Evolutionary conservation across 2,797 vertebrate species (phyloP), one percentile per base, ranked within the genome.

Genomic region (Chiloscyllium punctatum): DNA sequence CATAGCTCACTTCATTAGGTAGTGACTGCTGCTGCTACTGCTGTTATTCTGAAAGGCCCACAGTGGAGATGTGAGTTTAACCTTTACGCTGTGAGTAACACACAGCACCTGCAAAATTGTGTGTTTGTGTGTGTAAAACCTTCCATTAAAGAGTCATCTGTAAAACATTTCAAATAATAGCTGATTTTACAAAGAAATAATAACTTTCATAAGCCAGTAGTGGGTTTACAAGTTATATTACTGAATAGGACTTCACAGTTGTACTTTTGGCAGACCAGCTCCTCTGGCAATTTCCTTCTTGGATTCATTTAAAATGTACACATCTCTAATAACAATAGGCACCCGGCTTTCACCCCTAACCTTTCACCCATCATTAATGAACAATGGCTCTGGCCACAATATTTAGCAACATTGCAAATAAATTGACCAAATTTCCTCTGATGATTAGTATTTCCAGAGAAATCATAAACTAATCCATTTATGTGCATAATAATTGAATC

Each of bases 1-100:
- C 94, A 95, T 30, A 95, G 94, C 94, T 95, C 48, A 72, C 27
- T 95, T 95, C 71, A 95, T 95, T 95, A 95, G 71, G 48, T 95
- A 53, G 71, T 95, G 48, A 95, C 71, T 95, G 94, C 94, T 77
- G 94, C 94, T 74, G 71, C 71, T 74, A 77, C 94, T 95, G 48
- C 94, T 95, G 71, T 77, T 77, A 95, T 77, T 77, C 16, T 95
- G 94, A 95, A 95, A 95, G 48, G 48, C 94, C 13, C 30, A 57
- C 30, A 77, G 94, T 95, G 71, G 74, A 72, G 69, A 77, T 95
- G 94, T 95, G 94, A 95, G 71, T 74, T 95, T 95, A 95, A 95
- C 94, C 94, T 95, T 77, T 95, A 77, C 27, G 77, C 94, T 95
- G 71, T 11, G 23, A 16, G 77, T 95, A 95, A 95, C 77, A 42